Conservation (phyloP, 35 echinoderm and acorn worm species). For the Ptychodera flava region DNA sequence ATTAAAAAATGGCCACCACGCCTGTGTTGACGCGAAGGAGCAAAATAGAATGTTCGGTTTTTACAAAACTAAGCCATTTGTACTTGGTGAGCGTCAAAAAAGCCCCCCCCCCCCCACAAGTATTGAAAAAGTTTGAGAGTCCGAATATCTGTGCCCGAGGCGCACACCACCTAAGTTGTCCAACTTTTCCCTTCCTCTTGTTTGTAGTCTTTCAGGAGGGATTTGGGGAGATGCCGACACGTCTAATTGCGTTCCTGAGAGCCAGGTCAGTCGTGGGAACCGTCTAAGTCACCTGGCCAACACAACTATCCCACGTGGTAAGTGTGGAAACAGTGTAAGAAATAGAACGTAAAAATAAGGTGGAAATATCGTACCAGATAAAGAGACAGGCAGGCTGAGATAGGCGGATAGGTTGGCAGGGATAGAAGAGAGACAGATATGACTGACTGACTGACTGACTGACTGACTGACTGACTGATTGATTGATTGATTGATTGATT, state of each 20-base stretch:
- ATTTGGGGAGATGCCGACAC: background rate
- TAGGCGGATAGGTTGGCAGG: background rate
- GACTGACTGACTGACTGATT: background rate
- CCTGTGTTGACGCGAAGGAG: too few relatives aligned
- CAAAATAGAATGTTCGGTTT: too few relatives aligned
- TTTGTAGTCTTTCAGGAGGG: background rate
- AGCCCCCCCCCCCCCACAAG: too few relatives aligned
- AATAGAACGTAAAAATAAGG: too few relatives aligned
- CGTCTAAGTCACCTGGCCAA: background rate
- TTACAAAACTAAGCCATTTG: too few relatives aligned
- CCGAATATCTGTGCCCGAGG: too few relatives aligned
- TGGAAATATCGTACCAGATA: background rate
- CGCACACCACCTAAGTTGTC: too few relatives aligned
- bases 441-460: background rate
- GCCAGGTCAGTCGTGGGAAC: background rate
- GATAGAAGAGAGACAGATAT: background rate
- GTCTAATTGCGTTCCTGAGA: background rate
- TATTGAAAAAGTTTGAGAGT: too few relatives aligned
- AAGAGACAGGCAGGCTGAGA: background rate
- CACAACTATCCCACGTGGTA: background rate
- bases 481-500: conserved; percentile 2
- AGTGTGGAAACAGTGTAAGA: background rate
- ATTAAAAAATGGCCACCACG: too few relatives aligned
- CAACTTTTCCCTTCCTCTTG: background rate
- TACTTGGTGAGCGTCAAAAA: too few relatives aligned